Evolutionary conservation across 2,888 invertebrate genomes (phyloP).

Genomic region (Amphipyra tragopoginis): DNA sequence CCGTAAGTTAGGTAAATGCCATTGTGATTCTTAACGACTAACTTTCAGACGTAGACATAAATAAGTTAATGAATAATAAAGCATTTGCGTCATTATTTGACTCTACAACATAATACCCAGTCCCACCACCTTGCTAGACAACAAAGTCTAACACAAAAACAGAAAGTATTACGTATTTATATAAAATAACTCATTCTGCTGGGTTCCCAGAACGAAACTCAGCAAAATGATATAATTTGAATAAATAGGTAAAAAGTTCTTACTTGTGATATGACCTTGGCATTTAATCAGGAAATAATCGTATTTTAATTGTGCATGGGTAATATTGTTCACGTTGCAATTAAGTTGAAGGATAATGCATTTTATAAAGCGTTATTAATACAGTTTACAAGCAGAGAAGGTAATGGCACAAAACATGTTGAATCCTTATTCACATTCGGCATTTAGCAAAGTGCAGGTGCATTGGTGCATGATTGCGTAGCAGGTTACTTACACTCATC

Average conservation of each 20-base stretch:
- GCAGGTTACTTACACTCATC: slow-evolving; percentile 92
- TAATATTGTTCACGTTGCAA: slow-evolving; percentile 22
- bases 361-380: slow-evolving; percentile 23
- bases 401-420: slow-evolving; percentile 15
- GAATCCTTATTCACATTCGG: slow-evolving; percentile 9
- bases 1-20: too few species aligned
- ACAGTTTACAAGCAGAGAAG: slow-evolving; percentile 28
- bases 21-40: neutral
- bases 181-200: neutral
- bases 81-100: slow-evolving; percentile 14
- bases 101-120: slow-evolving; percentile 1
- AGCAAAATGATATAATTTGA: slow-evolving; percentile 8
- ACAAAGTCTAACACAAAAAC: neutral
- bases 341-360: slow-evolving; percentile 48
- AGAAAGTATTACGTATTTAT: neutral
- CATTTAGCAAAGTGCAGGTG: slow-evolving; percentile 35
- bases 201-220: slow-evolving; percentile 5
- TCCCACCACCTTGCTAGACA: slow-evolving; percentile 2
- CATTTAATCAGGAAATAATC: slow-evolving; percentile 41
- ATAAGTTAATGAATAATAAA: slow-evolving; percentile 3
- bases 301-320: slow-evolving; percentile 7
- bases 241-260: slow-evolving; percentile 12
- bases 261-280: slow-evolving; percentile 19
- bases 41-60: slow-evolving; percentile 20
- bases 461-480: slow-evolving; percentile 39